Evolutionary conservation across 2,113 vertebrate species (phyloP).

Genomic region (Siphamia tubifer): DNA sequence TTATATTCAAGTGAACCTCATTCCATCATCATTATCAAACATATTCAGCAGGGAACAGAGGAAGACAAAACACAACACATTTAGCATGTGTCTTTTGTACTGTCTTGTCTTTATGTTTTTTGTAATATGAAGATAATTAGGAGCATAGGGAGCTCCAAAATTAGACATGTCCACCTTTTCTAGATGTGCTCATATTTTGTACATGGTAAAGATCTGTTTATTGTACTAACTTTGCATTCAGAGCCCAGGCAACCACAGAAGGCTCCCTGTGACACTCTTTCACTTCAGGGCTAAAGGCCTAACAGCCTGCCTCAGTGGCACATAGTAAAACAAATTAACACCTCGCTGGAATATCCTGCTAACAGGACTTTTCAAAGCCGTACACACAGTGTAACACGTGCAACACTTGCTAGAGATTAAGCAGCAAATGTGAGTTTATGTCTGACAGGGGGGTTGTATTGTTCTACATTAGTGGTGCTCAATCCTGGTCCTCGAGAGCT

Average conservation of each 20-base stretch:
- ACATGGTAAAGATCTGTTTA: neutral
- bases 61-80: no score
- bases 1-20: conserved; percentile 65
- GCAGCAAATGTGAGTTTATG: conserved; percentile 18
- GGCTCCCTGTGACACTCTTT: conserved; percentile 28
- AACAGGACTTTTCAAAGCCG: conserved; percentile 61
- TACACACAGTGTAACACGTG: conserved; percentile 47
- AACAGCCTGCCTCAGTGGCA: conserved; percentile 74
- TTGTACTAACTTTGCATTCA: neutral
- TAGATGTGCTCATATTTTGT: no score
- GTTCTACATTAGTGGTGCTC: no score
- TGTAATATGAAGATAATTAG: conserved; percentile 14
- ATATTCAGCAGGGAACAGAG: conserved; percentile 30
- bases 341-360: conserved; percentile 66
- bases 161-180: no score
- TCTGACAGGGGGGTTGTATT: neutral
- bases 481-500: no score
- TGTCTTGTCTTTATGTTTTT: conserved; percentile 14
- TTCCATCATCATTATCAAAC: no score
- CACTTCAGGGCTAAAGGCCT: conserved; percentile 62
- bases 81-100: no score
- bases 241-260: neutral
- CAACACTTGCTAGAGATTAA: conserved; percentile 57
- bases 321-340: conserved; percentile 81
- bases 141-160: no score